These are phyloP conservation scores for Neoaliturus tenellus DNA, from an alignment of 2,888 invertebrate genomes.

Conservation along the genomic window DNA sequence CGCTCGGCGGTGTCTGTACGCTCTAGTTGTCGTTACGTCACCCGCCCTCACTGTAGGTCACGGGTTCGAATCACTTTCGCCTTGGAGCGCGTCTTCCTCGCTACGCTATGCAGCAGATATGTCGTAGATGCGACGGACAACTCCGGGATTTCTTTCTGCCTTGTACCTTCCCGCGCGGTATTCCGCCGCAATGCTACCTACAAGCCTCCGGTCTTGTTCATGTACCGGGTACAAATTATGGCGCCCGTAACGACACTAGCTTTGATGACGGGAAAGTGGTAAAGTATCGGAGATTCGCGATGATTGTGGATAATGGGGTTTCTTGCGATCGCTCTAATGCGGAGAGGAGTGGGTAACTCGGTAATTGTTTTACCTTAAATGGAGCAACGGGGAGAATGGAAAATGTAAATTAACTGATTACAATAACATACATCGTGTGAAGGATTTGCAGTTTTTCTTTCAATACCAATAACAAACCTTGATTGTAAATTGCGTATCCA, in stretches of 20 bases:
- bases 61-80: conserved; percentile 21
- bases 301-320: not conserved
- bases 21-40: not conserved
- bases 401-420: too few species aligned
- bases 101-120: not conserved
- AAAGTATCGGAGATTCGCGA: not conserved
- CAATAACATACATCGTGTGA: too few species aligned
- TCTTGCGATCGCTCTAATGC: too few species aligned
- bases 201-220: not conserved
- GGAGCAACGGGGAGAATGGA: too few species aligned
- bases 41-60: not conserved
- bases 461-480: too few species aligned
- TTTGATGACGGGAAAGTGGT: conserved; percentile 11
- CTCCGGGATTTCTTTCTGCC: not conserved
- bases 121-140: too few species aligned
- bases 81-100: not conserved
- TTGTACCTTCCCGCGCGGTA: not conserved
- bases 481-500: too few species aligned
- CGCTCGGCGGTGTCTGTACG: conserved; percentile 14
- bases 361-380: too few species aligned
- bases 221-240: not conserved
- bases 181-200: not conserved
- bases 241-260: not conserved
- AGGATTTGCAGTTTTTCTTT: too few species aligned
- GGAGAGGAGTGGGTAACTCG: too few species aligned